These are phyloP conservation scores for Cygnus atratus DNA, from an alignment of 2,113 vertebrate genomes.

Conservation along the genomic window DNA sequence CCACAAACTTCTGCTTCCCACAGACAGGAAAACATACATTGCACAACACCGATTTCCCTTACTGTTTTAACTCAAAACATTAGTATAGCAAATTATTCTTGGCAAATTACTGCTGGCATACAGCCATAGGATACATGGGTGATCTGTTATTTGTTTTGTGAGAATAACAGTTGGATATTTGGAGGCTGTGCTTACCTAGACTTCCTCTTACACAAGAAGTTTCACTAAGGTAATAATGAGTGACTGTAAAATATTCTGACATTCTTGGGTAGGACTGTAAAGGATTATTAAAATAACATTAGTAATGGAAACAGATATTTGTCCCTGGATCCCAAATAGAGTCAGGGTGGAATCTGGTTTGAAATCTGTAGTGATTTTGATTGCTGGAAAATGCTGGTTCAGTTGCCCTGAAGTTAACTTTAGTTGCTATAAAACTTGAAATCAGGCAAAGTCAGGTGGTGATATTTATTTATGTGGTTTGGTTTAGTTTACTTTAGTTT, in stretches of 20 bases:
- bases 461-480: not conserved
- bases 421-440: not conserved
- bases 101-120: not conserved
- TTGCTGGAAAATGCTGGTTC: not conserved
- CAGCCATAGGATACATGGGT: not conserved
- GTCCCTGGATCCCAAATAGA: not conserved
- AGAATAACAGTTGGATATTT: not conserved
- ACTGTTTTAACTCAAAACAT: not conserved
- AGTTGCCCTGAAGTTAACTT: not conserved
- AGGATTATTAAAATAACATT: not conserved
- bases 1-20: not conserved
- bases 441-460: not conserved
- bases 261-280: not conserved
- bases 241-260: not conserved
- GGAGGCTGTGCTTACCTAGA: not conserved
- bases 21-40: not conserved
- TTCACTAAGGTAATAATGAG: not conserved
- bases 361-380: not conserved
- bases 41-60: not conserved
- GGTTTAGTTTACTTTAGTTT: not conserved
- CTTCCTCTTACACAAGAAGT: not conserved
- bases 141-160: not conserved
- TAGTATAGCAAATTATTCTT: not conserved
- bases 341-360: rapidly evolving
- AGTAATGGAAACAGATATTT: not conserved